Percentiles rank a stretch among this genome's conserved stretches.
Evolutionary conservation across 2,797 vertebrate species (phyloP).

Genomic region (Varecia variegata): DNA sequence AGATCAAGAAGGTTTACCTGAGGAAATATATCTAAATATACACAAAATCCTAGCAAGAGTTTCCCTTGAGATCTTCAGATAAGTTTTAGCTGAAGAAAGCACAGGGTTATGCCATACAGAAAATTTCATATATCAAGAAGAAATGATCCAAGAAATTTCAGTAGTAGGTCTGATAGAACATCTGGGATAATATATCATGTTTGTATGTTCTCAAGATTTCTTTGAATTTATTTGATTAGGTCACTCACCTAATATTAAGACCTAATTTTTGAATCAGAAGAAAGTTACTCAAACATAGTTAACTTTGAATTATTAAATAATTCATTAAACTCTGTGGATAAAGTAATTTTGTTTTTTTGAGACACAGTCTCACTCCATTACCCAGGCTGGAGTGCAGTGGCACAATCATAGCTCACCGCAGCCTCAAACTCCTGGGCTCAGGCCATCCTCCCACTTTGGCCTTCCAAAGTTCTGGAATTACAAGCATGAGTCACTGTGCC

Average conservation of each 20-base stretch:
- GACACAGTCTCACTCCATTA: not conserved
- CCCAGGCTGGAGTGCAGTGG: not conserved
- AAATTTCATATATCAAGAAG: slow-evolving; percentile 49
- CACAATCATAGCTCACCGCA: not conserved
- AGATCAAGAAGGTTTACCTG: not conserved
- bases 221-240: not conserved
- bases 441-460: not conserved
- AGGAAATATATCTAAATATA: not conserved
- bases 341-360: not conserved
- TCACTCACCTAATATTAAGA: not conserved
- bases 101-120: not conserved
- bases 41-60: not conserved
- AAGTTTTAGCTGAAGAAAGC: not conserved
- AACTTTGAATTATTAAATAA: slow-evolving; percentile 14
- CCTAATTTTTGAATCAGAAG: not conserved
- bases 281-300: not conserved
- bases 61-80: not conserved
- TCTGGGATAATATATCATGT: not conserved
- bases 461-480: not conserved
- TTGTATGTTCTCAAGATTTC: not conserved
- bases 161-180: slow-evolving; percentile 66
- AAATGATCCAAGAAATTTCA: slow-evolving; percentile 54
- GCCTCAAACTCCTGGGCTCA: not conserved
- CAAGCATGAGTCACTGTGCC: not conserved
- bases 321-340: not conserved